Percentiles rank a stretch among this genome's conserved stretches.
phyloP scores from a whole-genome alignment of 2,888 invertebrate genomes.

The Psylliodes chrysocephalus region DNA sequence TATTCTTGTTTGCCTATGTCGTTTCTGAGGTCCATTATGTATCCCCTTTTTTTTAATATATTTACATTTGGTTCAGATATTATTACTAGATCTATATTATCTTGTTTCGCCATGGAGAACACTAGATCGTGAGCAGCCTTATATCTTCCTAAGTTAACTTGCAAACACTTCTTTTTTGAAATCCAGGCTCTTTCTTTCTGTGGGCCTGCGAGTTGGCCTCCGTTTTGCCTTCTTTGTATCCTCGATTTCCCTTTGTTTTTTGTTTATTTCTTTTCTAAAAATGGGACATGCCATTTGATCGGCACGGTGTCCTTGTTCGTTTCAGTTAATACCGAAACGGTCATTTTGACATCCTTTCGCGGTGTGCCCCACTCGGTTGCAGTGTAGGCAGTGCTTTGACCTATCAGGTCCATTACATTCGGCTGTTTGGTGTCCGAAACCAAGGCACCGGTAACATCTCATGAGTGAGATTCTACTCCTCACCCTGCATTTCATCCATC shows the following conservation, averaged over 20 bases:
- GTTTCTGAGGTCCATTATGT: too few relatives aligned
- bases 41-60: too few relatives aligned
- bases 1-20: too few relatives aligned
- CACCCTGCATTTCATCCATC: slow-evolving; percentile 3
- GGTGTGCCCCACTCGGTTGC: slow-evolving; percentile 10
- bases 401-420: slow-evolving; percentile 1
- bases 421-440: neutral
- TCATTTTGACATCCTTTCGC: slow-evolving; percentile 5
- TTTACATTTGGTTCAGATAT: too few relatives aligned
- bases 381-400: slow-evolving; percentile 1
- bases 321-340: slow-evolving; percentile 3
- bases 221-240: neutral
- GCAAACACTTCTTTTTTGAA: neutral
- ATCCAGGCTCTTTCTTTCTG: too few relatives aligned
- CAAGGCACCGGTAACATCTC: slow-evolving; percentile 3
- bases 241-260: neutral
- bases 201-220: neutral
- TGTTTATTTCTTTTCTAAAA: too few relatives aligned
- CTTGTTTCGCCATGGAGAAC: too few relatives aligned
- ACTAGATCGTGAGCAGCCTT: too few relatives aligned
- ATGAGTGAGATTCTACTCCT: neutral
- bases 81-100: too few relatives aligned
- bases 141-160: neutral
- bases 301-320: neutral
- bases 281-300: too few relatives aligned